phyloP scores from a whole-genome alignment of 2,113 vertebrate genomes.

The Corythaixoides concolor region DNA sequence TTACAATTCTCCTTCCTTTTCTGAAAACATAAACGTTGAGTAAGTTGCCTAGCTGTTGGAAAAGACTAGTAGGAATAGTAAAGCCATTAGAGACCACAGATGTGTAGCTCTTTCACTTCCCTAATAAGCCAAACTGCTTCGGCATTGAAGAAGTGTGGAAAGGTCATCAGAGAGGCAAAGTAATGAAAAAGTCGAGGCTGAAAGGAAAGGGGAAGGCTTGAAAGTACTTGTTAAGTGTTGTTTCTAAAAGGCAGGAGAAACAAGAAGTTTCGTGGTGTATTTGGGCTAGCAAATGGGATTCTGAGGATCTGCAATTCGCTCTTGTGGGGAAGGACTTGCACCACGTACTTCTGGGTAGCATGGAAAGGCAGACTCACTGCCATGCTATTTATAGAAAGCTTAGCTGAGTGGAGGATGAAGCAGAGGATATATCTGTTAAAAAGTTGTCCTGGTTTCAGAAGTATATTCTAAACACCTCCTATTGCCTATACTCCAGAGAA shows the following conservation, averaged over 20 bases:
- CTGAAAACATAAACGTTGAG: background rate
- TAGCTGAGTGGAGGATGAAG: background rate
- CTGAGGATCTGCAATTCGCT: background rate
- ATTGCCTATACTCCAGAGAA: background rate
- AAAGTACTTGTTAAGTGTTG: background rate
- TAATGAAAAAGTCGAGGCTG: background rate
- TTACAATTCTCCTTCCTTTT: background rate
- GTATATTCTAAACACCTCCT: background rate
- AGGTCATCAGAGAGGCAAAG: background rate
- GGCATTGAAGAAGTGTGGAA: background rate
- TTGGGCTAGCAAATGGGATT: background rate
- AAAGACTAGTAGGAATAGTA: conserved; percentile 9
- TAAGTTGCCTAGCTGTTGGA: background rate
- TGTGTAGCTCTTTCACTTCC: background rate
- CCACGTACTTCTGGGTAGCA: background rate
- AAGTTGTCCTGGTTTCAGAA: background rate
- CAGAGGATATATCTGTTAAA: background rate
- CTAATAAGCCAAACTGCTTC: background rate
- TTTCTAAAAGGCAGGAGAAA: background rate
- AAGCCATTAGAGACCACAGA: background rate
- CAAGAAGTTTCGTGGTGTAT: background rate
- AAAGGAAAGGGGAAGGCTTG: background rate
- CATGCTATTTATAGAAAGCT: background rate
- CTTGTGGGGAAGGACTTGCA: background rate
- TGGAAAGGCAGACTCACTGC: background rate